Conservation (phyloP, 92 coral and sea anemone genomes). For the Muricea muricata region DNA sequence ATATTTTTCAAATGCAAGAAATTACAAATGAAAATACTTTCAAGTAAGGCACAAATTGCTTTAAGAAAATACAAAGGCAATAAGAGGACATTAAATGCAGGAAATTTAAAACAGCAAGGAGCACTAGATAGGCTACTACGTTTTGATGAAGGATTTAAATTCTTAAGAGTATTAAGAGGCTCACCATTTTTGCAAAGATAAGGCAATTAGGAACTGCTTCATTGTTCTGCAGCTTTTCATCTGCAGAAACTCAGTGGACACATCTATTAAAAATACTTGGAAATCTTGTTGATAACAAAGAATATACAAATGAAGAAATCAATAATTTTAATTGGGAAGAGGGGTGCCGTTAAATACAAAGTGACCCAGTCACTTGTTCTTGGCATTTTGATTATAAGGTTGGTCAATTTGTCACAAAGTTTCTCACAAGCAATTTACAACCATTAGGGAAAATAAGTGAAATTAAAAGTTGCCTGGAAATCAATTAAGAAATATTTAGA, state of each 20-base stretch:
- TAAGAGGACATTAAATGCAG: slow-evolving; percentile 63
- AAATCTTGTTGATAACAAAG: slow-evolving; percentile 61
- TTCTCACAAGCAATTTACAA: slow-evolving; percentile 61
- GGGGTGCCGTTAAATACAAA: slow-evolving; percentile 49
- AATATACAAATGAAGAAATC: slow-evolving; percentile 56
- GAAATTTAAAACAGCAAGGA: slow-evolving; percentile 67
- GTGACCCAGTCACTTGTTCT: no score
- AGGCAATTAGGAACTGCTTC: slow-evolving; percentile 66
- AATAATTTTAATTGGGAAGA: slow-evolving; percentile 69
- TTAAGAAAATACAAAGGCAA: no score
- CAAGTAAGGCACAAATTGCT: slow-evolving; percentile 38
- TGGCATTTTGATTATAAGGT: slow-evolving; percentile 64
- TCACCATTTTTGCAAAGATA: slow-evolving; percentile 56
- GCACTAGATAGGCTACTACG: slow-evolving; percentile 64
- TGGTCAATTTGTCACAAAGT: slow-evolving; percentile 60
- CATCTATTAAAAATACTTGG: slow-evolving; percentile 35
- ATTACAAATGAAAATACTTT: slow-evolving; percentile 55
- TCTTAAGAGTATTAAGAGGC: slow-evolving; percentile 60
- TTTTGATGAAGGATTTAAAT: slow-evolving; percentile 60
- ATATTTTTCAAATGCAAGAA: slow-evolving; percentile 40
- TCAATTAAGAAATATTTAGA: slow-evolving; percentile 50
- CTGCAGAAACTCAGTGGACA: slow-evolving; percentile 41
- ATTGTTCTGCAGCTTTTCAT: no score
- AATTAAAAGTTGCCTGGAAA: slow-evolving; percentile 48
- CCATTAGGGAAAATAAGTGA: slow-evolving; percentile 45